A percentile compares a stretch with the other conserved stretches of the same genome.
Conservation (phyloP, 2,113 vertebrate genomes). For the Epinephelus lanceolatus region DNA sequence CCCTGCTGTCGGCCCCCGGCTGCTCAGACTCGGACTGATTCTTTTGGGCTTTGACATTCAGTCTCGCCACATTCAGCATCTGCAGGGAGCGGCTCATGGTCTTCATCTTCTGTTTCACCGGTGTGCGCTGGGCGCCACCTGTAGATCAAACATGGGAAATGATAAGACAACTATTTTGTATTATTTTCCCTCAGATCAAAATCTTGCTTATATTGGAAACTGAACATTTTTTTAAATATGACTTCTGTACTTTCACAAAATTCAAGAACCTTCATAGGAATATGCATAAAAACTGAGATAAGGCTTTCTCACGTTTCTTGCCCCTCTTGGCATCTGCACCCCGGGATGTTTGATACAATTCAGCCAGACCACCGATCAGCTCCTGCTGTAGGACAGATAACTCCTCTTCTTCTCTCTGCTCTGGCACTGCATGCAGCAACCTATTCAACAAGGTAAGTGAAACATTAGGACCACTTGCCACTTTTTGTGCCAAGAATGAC, state of each 20-base stretch:
- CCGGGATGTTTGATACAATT: constrained; percentile 89
- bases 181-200: not conserved
- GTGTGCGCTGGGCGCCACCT: constrained; percentile 92
- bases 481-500: not conserved
- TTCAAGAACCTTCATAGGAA: not conserved
- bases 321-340: constrained; percentile 72
- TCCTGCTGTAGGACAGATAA: constrained; percentile 81
- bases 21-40: constrained; percentile 82
- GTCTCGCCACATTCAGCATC: constrained; percentile 94
- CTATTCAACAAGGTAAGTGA: constrained; percentile 69
- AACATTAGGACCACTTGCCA: not conserved
- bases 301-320: constrained; percentile 87
- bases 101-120: constrained; percentile 97
- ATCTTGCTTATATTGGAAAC: not conserved
- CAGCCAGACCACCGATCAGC: constrained; percentile 85
- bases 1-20: constrained; percentile 73
- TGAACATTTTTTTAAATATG: not conserved
- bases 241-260: not conserved
- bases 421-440: constrained; percentile 86
- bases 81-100: constrained; percentile 96
- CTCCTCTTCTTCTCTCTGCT: constrained; percentile 54
- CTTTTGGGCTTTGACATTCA: constrained; percentile 95
- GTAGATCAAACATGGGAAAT: constrained; percentile 15
- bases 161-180: not conserved
- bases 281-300: not conserved